Percentiles rank a stretch among this genome's conserved stretches.
Conservation (phyloP, 2,888 invertebrate genomes). For the Hirtodrosophila histrioides region DNA sequence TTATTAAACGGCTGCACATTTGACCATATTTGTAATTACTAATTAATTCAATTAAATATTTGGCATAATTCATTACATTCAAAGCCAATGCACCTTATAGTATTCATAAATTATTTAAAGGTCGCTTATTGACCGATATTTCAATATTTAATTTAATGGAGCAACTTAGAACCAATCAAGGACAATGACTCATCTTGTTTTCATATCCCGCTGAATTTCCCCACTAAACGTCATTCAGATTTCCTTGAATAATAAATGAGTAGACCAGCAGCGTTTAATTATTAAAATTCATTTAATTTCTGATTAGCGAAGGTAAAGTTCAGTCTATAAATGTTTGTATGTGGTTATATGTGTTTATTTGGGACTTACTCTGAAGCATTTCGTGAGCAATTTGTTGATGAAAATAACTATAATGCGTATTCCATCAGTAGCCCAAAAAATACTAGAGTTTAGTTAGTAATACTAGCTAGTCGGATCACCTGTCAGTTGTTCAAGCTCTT, state of each 20-base stretch:
- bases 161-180: slow-evolving; percentile 26
- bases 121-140: neutral
- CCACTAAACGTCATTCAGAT: slow-evolving; percentile 38
- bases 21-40: slow-evolving; percentile 59
- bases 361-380: too few relatives aligned
- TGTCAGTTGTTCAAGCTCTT: too few relatives aligned
- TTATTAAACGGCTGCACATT: slow-evolving; percentile 47
- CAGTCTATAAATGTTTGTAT: slow-evolving; percentile 1
- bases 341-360: too few relatives aligned
- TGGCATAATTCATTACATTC: slow-evolving; percentile 41
- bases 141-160: neutral
- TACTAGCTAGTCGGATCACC: too few relatives aligned
- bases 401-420: too few relatives aligned
- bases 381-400: too few relatives aligned
- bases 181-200: slow-evolving; percentile 26
- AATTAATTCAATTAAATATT: slow-evolving; percentile 69
- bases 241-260: slow-evolving; percentile 31
- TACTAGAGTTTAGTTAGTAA: too few relatives aligned
- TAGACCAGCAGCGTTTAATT: slow-evolving; percentile 26
- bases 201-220: slow-evolving; percentile 6
- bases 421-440: too few relatives aligned
- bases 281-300: slow-evolving; percentile 22
- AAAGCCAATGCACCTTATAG: slow-evolving; percentile 45
- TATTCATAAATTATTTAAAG: slow-evolving; percentile 31
- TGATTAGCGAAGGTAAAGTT: slow-evolving; percentile 37